A percentile compares a stretch with the other conserved stretches of the same genome.
These are phyloP conservation scores for Sardina pilchardus DNA, from an alignment of 2,113 vertebrate genomes.

Conservation along the genomic window DNA sequence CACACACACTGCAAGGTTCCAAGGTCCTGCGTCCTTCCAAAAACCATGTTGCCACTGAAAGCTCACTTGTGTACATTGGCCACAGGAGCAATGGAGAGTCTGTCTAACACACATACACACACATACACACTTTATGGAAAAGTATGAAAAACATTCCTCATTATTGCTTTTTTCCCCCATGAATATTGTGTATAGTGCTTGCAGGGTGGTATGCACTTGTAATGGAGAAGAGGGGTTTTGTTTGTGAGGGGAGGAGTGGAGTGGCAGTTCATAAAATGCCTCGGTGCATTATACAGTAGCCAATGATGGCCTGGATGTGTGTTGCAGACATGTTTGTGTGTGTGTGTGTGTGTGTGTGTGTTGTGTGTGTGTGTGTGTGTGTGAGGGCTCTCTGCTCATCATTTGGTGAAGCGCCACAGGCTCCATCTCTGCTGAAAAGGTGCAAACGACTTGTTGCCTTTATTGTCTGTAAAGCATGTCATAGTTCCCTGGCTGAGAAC, in stretches of 20 bases:
- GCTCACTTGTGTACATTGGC: not conserved
- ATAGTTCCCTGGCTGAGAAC: not conserved
- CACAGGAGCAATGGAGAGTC: not conserved
- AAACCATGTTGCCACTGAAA: not conserved
- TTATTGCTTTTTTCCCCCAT: not conserved
- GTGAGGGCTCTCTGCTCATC: not conserved
- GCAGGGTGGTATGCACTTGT: not conserved
- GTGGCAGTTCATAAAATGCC: not conserved
- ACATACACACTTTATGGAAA: not conserved
- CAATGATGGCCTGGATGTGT: not conserved
- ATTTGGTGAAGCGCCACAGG: not conserved
- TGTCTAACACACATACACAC: not conserved
- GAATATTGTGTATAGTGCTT: not conserved
- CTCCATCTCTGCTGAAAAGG: not conserved
- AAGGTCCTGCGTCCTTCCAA: not conserved
- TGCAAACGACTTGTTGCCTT: conserved; percentile 9
- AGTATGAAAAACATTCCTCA: not conserved
- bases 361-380: no score
- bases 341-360: no score
- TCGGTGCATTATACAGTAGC: not conserved
- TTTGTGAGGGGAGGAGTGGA: not conserved
- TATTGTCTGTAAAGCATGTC: conserved; percentile 6
- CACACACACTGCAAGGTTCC: conserved; percentile 6
- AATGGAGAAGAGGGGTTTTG: not conserved
- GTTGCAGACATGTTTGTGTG: not conserved